Conservation (phyloP, 2,113 vertebrate species). For the Equus quagga region DNA sequence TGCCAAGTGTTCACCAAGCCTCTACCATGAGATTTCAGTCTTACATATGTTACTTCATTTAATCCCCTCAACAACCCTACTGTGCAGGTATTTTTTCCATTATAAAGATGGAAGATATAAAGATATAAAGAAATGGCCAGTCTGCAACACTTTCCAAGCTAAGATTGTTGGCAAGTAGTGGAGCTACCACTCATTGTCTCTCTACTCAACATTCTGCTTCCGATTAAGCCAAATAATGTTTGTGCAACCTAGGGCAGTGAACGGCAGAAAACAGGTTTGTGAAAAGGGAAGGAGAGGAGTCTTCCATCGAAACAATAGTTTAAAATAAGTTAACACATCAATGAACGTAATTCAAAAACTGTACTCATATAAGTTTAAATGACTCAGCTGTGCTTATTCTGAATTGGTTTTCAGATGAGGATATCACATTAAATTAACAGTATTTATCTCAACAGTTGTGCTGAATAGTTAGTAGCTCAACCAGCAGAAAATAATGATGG, state of each 20-base stretch:
- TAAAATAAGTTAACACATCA: background rate
- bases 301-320: background rate
- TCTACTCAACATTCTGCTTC: background rate
- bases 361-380: background rate
- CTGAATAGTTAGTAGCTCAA: background rate
- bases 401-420: slow-evolving; percentile 2
- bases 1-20: background rate
- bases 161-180: background rate
- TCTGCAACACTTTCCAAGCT: background rate
- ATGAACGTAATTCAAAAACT: background rate
- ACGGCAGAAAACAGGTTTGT: background rate
- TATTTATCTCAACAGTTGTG: background rate
- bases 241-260: background rate
- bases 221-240: background rate
- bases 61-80: background rate
- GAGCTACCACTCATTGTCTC: background rate
- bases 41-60: background rate
- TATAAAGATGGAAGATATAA: background rate
- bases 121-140: background rate
- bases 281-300: background rate
- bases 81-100: background rate
- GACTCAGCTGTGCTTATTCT: background rate
- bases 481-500: background rate
- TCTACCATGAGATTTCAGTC: background rate
- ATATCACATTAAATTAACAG: background rate